A percentile compares a stretch with the other conserved stretches of the same genome.
phyloP scores from a whole-genome alignment of 2,888 invertebrate species.

The Asteroscopus sphinx region DNA sequence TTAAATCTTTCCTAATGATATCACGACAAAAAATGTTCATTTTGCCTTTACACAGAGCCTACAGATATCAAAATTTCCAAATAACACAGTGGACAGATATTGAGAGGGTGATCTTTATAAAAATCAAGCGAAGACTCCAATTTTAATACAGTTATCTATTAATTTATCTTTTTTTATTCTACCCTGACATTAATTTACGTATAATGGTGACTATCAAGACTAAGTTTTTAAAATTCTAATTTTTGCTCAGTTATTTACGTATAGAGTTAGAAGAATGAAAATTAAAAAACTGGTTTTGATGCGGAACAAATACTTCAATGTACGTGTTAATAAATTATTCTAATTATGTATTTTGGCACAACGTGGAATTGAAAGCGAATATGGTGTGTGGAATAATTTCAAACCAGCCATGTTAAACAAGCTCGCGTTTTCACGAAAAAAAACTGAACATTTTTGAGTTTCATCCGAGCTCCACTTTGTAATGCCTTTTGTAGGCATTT shows the following conservation, averaged over 20 bases:
- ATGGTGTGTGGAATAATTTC: constrained; percentile 46
- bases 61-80: constrained; percentile 63
- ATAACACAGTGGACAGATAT: constrained; percentile 85
- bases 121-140: constrained; percentile 83
- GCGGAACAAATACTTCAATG: constrained; percentile 59
- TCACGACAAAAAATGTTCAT: constrained; percentile 73
- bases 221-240: constrained; percentile 81
- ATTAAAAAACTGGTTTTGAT: constrained; percentile 58
- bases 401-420: constrained; percentile 53
- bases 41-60: constrained; percentile 64
- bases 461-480: constrained; percentile 52
- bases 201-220: constrained; percentile 92
- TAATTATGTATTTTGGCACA: constrained; percentile 86
- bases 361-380: constrained; percentile 79
- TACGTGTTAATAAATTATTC: constrained; percentile 63
- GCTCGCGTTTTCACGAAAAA: constrained; percentile 45
- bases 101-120: constrained; percentile 80
- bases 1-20: constrained; percentile 78
- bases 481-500: constrained; percentile 56
- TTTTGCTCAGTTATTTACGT: constrained; percentile 84
- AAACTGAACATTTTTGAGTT: constrained; percentile 53
- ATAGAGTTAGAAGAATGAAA: constrained; percentile 69
- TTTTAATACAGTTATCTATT: constrained; percentile 80
- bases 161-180: constrained; percentile 82
- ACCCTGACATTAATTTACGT: constrained; percentile 97